Evolutionary conservation across 2,888 invertebrate genomes (phyloP).

Genomic region (Noctuana brunneofusca): DNA sequence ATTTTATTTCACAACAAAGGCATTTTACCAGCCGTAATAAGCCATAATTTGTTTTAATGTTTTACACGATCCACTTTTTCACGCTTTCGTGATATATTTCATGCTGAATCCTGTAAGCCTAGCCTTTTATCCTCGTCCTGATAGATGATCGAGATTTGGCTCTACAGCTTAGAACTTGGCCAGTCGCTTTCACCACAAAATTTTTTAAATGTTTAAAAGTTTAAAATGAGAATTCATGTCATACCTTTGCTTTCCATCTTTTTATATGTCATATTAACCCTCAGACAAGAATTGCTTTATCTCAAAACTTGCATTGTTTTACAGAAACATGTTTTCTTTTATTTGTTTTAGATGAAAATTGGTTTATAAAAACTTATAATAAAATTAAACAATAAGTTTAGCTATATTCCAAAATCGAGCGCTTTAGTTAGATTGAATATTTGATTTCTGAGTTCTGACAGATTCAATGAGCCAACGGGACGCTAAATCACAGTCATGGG

Average conservation of each 20-base stretch:
- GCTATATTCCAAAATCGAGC: not conserved
- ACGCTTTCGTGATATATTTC: constrained; percentile 29
- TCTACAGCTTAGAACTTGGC: constrained; percentile 24
- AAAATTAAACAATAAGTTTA: not conserved
- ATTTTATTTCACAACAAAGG: not conserved
- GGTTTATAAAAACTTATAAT: too few species aligned
- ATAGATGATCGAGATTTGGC: constrained; percentile 27
- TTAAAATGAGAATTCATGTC: not conserved
- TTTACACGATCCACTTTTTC: constrained; percentile 28
- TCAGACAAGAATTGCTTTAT: too few species aligned
- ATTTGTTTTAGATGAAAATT: too few species aligned
- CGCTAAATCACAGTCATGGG: constrained; percentile 34
- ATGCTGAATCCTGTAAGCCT: constrained; percentile 28
- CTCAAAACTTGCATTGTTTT: too few species aligned
- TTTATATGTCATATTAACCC: too few species aligned
- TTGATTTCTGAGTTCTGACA: constrained; percentile 26
- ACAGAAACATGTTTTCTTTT: too few species aligned
- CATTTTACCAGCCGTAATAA: constrained; percentile 2
- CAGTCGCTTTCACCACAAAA: constrained; percentile 15
- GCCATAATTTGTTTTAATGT: constrained; percentile 28
- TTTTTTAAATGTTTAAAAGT: constrained; percentile 19
- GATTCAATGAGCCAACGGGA: constrained; percentile 28
- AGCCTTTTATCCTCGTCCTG: constrained; percentile 27
- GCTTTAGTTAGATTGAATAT: constrained; percentile 2
- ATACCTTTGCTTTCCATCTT: not conserved